Base-by-base conservation (phyloP, 2,113 vertebrate species). In the Etia nguti region DNA sequence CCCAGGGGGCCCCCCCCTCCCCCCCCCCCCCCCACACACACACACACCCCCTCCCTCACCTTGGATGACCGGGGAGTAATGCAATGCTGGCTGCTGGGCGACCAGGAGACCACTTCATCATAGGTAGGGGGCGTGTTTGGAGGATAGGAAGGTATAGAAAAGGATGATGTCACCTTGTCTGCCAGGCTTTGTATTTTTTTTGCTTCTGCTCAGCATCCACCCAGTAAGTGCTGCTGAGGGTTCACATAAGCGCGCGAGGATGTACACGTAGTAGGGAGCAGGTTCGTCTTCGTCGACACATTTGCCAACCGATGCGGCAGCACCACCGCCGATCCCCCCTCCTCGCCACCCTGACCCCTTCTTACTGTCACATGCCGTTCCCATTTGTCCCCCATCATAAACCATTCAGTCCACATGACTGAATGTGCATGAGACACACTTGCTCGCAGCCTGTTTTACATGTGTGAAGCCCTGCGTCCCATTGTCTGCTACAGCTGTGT, bases 121-220 rank as follows among this genome's bases (percentile, higher is more conserved):
- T 92, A 94, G 93, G 93, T 91, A 81, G 89, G 90, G 34, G 56
- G 86, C 12, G 48, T 60, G 86, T 82, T 43, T 10, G 7, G 38
- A 75, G 48, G 31, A 59, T 31, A 75, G 79, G 85, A 92, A 93
- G 91, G 95, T 93, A 94, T 86, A 84, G 91, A 91, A 90, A 89
- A 73, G 88, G 94, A 95, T 95, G 95, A 95, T 95, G 95, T 95
- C 95, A 95, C 93, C 90, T 6, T 90, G 91, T 94, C 93, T 94
- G 94, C 93, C 86, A 86, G 93, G 92, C 93, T 93, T 90, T 93
- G 90, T 93, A 43, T 88, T 38, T 48, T 62, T 79, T 80, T 22
- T 38, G 88, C 91, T 88, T 22, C 10, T n/a, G 31, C 85, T 81
- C 86, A 50, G 77, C 90, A 83, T 79, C 86, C 89, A 68, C 84